Evolutionary conservation across 2,888 invertebrate genomes (phyloP), one percentile per base, ranked within the genome.

Genomic region (Drosophila tanythrix): DNA sequence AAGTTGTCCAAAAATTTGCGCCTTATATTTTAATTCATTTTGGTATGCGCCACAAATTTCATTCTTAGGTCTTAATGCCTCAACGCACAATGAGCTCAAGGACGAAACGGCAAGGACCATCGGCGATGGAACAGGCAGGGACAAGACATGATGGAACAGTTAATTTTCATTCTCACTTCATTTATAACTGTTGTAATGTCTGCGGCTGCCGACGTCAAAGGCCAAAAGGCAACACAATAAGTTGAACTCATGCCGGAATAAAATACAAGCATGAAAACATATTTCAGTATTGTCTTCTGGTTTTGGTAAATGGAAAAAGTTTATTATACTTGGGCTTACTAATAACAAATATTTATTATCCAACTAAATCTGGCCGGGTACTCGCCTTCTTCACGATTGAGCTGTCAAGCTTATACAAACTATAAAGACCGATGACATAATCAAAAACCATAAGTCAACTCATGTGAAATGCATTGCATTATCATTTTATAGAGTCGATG

Each of bases 31-130:
- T 76, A 81, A 83, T 76, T 66, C 62, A 81, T 66, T 76, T 56
- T 48, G 66, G 51, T 77, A 76, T 76, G 77, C 80, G 72, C 61
- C 81, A 76, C 53, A 80, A 83, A 80, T 53, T 71, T 71, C 40
- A 72, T 74, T 65, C 62, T 60, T 48, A 56, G 63, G 62, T 66
- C 58, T 58, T 55, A 36, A 59, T 64, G 84, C 65, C 40, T 70
- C 73, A 87, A 36, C 56, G 77, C 59, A 80, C 89, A 86, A 81
- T 51, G 69, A 63, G 55, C 51, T 33, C 87, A 88, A 86, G 89
- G 81, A 85, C 81, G 52, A 43, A 38, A 13, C 33, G 25, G 31
- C 36, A 55, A 56, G 53, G 61, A 51, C 55, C 38, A 61, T n/a
- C 2, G 33, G 10, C 70, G 13, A 29, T n/a, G n/a, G 51, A 7